Conservation (phyloP, 2,113 vertebrate genomes). For the Tretioscincus oriximinensis region DNA sequence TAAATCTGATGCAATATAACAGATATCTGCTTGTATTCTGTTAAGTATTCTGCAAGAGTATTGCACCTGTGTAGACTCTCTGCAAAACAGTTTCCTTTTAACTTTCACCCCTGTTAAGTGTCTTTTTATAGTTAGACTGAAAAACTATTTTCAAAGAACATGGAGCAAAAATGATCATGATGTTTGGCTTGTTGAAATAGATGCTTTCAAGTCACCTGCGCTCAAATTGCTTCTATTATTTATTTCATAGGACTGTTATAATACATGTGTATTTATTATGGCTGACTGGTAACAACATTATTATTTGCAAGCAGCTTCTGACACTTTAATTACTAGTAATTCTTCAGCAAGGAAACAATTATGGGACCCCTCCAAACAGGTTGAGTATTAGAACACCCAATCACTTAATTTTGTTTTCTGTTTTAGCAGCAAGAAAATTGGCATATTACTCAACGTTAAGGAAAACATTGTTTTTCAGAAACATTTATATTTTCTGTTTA, state of each 20-base stretch:
- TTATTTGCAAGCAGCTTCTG: conserved; percentile 27
- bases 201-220: background rate
- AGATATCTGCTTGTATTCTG: background rate
- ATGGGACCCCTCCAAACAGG: conserved; percentile 23
- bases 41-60: no score
- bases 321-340: conserved; percentile 30
- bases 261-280: conserved; percentile 29
- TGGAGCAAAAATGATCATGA: background rate
- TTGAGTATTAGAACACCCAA: conserved; percentile 11
- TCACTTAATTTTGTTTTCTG: conserved; percentile 25
- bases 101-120: background rate
- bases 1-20: background rate
- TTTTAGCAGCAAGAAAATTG: conserved; percentile 10
- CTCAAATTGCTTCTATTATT: conserved; percentile 2
- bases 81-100: background rate
- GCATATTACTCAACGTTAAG: conserved; percentile 25
- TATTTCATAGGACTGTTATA: background rate
- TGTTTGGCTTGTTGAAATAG: conserved; percentile 11
- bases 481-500: conserved; percentile 5
- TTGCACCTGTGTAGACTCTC: background rate
- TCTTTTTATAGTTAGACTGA: conserved; percentile 5
- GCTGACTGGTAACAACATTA: conserved; percentile 27
- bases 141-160: background rate
- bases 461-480: conserved; percentile 26
- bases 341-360: conserved; percentile 44